Percentiles rank a stretch among this genome's conserved stretches.
Conservation (phyloP, 2,797 vertebrate species). For the Sparus aurata region DNA sequence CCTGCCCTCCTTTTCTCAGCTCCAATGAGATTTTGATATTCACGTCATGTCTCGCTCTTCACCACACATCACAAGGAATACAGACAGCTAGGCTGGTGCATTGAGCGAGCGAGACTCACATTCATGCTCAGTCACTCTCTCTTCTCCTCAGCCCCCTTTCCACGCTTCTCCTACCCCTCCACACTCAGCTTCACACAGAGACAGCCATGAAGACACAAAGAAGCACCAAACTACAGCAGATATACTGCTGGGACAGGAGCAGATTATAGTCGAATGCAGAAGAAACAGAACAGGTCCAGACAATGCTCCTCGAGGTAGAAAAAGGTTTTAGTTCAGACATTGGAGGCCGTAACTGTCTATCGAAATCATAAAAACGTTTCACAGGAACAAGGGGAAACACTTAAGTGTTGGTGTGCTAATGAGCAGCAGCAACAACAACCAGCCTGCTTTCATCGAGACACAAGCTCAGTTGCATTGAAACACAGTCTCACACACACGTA, state of each 20-base stretch:
- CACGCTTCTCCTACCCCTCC: conserved; percentile 7
- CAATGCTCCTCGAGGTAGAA: neutral
- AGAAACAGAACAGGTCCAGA: conserved; percentile 20
- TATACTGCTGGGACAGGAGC: conserved; percentile 28
- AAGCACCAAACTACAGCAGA: conserved; percentile 31
- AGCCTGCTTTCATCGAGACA: conserved; percentile 2
- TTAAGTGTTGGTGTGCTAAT: conserved; percentile 1
- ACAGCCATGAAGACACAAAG: conserved; percentile 31
- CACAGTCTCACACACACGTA: neutral
- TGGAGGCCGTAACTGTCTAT: neutral
- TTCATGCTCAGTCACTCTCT: conserved; percentile 28
- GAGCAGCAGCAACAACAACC: conserved; percentile 5
- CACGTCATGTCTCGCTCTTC: conserved; percentile 58
- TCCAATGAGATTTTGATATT: conserved; percentile 71
- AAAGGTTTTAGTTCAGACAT: conserved; percentile 9
- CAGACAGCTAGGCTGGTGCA: conserved; percentile 61
- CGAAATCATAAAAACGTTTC: neutral
- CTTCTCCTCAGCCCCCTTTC: neutral
- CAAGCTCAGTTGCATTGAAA: conserved; percentile 14
- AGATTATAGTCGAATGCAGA: conserved; percentile 34
- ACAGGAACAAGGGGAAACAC: neutral
- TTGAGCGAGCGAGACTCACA: conserved; percentile 36
- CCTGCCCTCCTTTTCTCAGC: conserved; percentile 59
- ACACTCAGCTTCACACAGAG: conserved; percentile 13
- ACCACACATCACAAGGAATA: conserved; percentile 52